phyloP scores from a whole-genome alignment of 2,113 vertebrate species.

The Emydura subglobosa region DNA sequence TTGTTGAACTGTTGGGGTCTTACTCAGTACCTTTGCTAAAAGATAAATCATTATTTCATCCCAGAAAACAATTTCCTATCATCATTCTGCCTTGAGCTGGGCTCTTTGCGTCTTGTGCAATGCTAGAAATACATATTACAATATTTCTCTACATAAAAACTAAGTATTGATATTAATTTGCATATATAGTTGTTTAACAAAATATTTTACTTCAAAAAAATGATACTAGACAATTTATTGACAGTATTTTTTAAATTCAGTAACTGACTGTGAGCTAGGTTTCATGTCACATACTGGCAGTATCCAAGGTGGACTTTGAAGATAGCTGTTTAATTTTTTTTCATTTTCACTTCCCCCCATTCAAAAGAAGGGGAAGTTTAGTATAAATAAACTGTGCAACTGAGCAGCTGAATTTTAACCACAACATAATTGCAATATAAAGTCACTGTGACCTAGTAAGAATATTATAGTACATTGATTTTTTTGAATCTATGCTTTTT shows the following conservation, averaged over 20 bases:
- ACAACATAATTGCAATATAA: background rate
- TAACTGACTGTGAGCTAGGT: background rate
- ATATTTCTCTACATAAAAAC: background rate
- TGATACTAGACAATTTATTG: background rate
- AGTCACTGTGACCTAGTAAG: background rate
- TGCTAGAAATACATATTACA: background rate
- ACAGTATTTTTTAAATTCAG: conserved; percentile 2
- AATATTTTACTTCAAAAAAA: background rate
- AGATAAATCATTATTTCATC: background rate
- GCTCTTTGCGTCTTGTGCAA: background rate
- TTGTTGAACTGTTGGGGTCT: background rate
- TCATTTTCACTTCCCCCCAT: conserved; percentile 19
- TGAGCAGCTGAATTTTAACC: conserved; percentile 10
- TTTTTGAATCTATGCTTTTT: background rate
- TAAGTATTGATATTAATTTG: background rate
- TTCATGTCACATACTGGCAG: conserved; percentile 11
- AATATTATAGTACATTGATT: background rate
- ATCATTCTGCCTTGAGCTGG: background rate
- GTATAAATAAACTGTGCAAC: background rate
- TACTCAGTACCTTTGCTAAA: background rate
- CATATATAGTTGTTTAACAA: background rate
- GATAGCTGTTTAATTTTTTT: conserved; percentile 53
- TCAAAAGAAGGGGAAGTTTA: conserved; percentile 14
- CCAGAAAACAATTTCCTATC: background rate
- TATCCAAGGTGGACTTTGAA: conserved; percentile 63